phyloP scores from a whole-genome alignment of 2,113 vertebrate species.

The Willisornis vidua region DNA sequence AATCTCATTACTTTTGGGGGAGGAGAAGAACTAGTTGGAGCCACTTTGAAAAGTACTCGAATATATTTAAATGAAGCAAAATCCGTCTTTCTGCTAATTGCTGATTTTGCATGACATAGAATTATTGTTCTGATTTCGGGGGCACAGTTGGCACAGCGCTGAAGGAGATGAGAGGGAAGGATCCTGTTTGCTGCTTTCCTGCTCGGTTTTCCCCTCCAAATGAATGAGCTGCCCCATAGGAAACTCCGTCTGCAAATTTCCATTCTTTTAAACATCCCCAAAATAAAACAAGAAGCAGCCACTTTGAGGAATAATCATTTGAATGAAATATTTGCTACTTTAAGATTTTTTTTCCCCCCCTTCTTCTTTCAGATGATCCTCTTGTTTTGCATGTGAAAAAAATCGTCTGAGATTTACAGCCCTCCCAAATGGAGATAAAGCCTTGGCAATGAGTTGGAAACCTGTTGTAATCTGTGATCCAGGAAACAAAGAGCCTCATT shows the following conservation, averaged over 20 bases:
- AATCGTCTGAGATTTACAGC: conserved; percentile 79
- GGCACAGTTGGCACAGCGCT: background rate
- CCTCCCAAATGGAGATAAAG: conserved; percentile 78
- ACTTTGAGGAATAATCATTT: conserved; percentile 19
- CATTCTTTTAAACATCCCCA: conserved; percentile 45
- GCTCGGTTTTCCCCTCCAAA: background rate
- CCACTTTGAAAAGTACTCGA: conserved; percentile 55
- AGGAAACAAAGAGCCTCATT: conserved; percentile 95
- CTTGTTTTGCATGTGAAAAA: conserved; percentile 73
- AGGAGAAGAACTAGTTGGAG: conserved; percentile 55
- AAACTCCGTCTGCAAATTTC: conserved; percentile 13
- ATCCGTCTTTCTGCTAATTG: conserved; percentile 52
- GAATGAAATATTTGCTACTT: conserved; percentile 59
- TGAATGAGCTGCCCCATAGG: background rate
- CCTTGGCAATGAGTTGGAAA: conserved; percentile 82
- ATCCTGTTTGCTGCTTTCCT: background rate
- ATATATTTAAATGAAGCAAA: conserved; percentile 52
- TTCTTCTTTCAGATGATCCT: conserved; percentile 61
- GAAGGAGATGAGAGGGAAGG: background rate
- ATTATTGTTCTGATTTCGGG: background rate
- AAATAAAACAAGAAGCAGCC: conserved; percentile 50
- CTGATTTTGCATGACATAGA: conserved; percentile 49
- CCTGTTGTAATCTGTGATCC: conserved; percentile 90
- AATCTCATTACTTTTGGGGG: conserved; percentile 65
- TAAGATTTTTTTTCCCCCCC: background rate